These are phyloP conservation scores for Hylia prasina DNA, from an alignment of 2,113 vertebrate species.

Conservation along the genomic window DNA sequence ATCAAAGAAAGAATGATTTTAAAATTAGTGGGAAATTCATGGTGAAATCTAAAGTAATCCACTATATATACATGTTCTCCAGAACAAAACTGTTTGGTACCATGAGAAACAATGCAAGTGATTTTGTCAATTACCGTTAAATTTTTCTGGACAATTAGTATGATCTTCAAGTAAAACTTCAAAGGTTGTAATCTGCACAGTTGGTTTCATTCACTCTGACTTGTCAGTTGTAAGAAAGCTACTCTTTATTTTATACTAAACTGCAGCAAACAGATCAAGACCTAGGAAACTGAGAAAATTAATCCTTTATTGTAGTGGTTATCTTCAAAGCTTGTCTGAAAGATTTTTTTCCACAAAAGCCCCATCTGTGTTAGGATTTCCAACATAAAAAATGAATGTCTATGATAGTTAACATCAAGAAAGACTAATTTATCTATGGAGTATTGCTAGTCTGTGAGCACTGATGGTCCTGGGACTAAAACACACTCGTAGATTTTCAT, in stretches of 20 bases:
- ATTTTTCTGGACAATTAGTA: neutral
- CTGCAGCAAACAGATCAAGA: constrained; percentile 8
- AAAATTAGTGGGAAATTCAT: neutral
- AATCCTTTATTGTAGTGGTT: neutral
- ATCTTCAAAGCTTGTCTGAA: constrained; percentile 33
- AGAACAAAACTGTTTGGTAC: neutral
- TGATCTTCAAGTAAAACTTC: constrained; percentile 7
- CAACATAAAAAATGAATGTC: neutral
- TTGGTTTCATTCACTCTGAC: constrained; percentile 1
- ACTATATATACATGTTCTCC: neutral
- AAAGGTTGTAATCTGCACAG: neutral
- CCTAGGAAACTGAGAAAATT: constrained; percentile 5
- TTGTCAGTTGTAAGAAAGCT: neutral
- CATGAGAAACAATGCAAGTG: neutral
- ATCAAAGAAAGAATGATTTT: neutral
- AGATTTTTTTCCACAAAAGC: constrained; percentile 1
- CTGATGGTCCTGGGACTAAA: neutral
- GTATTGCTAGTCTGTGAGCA: neutral
- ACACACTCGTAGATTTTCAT: neutral
- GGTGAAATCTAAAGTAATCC: neutral
- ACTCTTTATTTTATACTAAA: neutral
- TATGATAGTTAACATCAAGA: neutral
- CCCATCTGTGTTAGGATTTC: neutral
- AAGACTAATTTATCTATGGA: neutral
- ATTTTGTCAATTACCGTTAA: neutral